Evolutionary conservation across 2,888 invertebrate genomes (phyloP).

Genomic region (Meteorus colon): DNA sequence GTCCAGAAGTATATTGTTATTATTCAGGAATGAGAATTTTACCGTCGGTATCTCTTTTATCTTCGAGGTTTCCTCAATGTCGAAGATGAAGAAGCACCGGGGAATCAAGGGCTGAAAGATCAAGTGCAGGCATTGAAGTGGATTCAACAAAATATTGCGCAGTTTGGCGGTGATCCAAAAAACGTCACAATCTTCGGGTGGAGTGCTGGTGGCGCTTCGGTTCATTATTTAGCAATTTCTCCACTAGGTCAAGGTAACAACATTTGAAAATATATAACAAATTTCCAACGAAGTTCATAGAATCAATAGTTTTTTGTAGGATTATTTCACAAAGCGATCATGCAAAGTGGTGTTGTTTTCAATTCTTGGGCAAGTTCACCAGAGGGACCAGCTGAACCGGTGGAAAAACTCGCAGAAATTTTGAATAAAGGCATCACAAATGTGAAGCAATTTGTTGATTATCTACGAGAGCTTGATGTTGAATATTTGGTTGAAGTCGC

Average conservation of each 20-base stretch:
- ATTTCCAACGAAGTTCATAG: not conserved
- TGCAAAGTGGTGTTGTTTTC: conserved; percentile 43
- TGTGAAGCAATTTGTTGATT: conserved; percentile 58
- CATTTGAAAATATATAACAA: not conserved
- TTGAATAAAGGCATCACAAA: conserved; percentile 57
- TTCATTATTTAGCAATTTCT: conserved; percentile 53
- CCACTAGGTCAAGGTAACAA: conserved; percentile 51
- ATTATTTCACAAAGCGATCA: conserved; percentile 50
- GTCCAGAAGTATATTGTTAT: no score
- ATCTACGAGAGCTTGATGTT: conserved; percentile 58
- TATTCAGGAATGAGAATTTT: no score
- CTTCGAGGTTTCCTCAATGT: conserved; percentile 48
- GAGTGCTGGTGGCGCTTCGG: conserved; percentile 57
- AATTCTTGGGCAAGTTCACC: conserved; percentile 46
- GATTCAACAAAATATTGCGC: conserved; percentile 55
- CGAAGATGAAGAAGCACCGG: conserved; percentile 52
- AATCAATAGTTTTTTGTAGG: conserved; percentile 35
- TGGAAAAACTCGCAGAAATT: conserved; percentile 49
- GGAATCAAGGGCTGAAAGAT: conserved; percentile 62
- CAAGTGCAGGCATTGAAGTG: conserved; percentile 58
- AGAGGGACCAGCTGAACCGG: conserved; percentile 45
- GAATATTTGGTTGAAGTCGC: conserved; percentile 52
- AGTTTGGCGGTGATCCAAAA: conserved; percentile 58
- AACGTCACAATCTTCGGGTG: conserved; percentile 60
- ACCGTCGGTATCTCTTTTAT: no score